Base-by-base conservation (phyloP, 2,888 invertebrate species). In the Philonicus albiceps region DNA sequence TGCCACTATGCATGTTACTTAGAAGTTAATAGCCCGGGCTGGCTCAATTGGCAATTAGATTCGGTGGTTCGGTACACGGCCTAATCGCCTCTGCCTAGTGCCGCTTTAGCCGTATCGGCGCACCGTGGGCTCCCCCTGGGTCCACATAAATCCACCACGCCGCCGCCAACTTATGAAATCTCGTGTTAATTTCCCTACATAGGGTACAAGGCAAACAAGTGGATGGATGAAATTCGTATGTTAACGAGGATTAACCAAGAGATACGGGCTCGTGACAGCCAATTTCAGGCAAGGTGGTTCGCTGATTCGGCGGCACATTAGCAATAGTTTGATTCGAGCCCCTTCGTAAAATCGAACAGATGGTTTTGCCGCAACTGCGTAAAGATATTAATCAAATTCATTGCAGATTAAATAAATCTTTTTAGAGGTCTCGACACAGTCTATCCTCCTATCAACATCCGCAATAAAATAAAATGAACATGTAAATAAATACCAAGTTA, bases 1-100 rank as follows among this genome's bases (percentile, higher is more conserved):
- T 81, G 81, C 81, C 34, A 78, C 30, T 81, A 81, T 81, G 81
- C 81, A 81, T 81, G 81, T 53, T 81, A 81, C 53, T 55, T 55
- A 81, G 81, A 19, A 81, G 53, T 81, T 81, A 81, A 81, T 81
- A 81, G 81, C n/a, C 81, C 27, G 53, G 34, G 81, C 30, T 19
- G 49, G 49, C 22, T 55, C 30, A 53, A 49, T 81, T 55, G 81
- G 55, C 81, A 81, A 81, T 81, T 81, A 81, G 81, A 81, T 81
- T 55, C 40, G 81, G 81, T 55, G 81, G 81, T 81, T 81, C 31
- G 49, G 81, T 49, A 34, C 64, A 43, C 22, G 34, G 76, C 34
- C 81, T 81, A 81, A 81, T 81, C 81, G 49, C 53, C 53, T 34
- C 40, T 8, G 31, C 78, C 78, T 43, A 34, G 6, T 43, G 78